Evolutionary conservation across 2,113 vertebrate species (phyloP).

Genomic region (Eclectus roratus): DNA sequence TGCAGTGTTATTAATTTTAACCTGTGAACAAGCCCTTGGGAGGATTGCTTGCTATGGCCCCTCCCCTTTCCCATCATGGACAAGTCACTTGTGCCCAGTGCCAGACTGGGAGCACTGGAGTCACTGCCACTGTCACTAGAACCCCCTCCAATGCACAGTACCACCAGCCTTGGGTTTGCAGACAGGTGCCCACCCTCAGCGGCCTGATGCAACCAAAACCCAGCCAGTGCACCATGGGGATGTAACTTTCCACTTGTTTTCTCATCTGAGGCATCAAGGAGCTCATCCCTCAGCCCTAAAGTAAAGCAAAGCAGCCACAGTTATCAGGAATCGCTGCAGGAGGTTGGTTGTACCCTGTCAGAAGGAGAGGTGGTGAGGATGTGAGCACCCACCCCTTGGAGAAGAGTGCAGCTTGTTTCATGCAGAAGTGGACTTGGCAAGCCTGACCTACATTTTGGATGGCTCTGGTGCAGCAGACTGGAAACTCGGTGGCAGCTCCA

Average conservation of each 20-base stretch:
- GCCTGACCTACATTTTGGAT: constrained; percentile 61
- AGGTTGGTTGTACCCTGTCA: background rate
- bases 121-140: background rate
- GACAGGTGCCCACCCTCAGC: rapidly evolving
- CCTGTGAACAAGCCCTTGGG: background rate
- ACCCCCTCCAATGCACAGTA: background rate
- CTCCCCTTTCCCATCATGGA: background rate
- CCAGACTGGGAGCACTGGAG: background rate
- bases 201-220: background rate
- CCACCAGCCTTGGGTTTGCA: background rate
- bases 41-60: background rate
- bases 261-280: background rate
- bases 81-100: background rate
- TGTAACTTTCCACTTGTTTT: background rate
- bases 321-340: background rate
- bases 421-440: constrained; percentile 20
- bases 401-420: background rate
- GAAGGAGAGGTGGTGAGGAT: rapidly evolving
- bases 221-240: background rate
- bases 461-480: constrained; percentile 58
- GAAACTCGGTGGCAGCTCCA: constrained; percentile 19
- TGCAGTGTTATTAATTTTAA: background rate
- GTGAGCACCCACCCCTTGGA: background rate
- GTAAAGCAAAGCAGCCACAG: background rate
- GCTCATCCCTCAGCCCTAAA: background rate